Evolutionary conservation across 2,888 invertebrate genomes (phyloP), one percentile per base, ranked within the genome.

Genomic region (Tillus elongatus): DNA sequence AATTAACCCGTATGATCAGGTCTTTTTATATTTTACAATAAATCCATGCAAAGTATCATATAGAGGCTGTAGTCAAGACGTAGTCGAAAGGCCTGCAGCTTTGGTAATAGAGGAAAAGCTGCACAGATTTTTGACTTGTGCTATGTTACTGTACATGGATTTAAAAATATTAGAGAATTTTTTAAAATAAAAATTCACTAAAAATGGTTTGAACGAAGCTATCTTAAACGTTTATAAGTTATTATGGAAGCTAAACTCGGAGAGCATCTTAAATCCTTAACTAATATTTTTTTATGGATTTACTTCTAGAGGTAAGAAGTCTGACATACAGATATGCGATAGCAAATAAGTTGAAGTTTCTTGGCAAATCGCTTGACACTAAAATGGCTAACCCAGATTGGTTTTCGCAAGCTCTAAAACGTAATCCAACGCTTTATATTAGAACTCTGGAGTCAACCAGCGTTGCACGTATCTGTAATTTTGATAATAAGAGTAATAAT

Each of bases 341-440:
- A 19, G 24, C 24, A 6, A 19, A 19, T 19, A 19, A 19, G 24
- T n/a, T 19, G 24, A 19, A 19, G 24, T 19, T 19, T 19, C 24
- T n/a, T 19, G 24, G 6, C n/a, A 19, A 19, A n/a, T 19, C 6
- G 24, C 24, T 19, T 19, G 24, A 19, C 6, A 19, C 24, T 19
- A 19, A 19, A 19, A 19, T 19, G 24, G 24, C 24, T 19, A n/a
- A n/a, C 6, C 6, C 24, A 8, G 24, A 19, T 19, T 19, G n/a
- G 24, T 19, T 19, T n/a, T 19, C 24, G 6, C 6, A 19, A 6
- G 6, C n/a, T 19, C n/a, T 19, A 19, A 19, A 19, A 19, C 24
- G 24, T 8, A 19, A 19, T 19, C 24, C 24, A 8, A 8, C 24
- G n/a, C 24, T 19, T 8, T 19, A 6, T n/a, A 19, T 19, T 19